These are phyloP conservation scores for Drosophila willistoni DNA, from an alignment of 1,140 invertebrate genomes.

Conservation along the genomic window DNA sequence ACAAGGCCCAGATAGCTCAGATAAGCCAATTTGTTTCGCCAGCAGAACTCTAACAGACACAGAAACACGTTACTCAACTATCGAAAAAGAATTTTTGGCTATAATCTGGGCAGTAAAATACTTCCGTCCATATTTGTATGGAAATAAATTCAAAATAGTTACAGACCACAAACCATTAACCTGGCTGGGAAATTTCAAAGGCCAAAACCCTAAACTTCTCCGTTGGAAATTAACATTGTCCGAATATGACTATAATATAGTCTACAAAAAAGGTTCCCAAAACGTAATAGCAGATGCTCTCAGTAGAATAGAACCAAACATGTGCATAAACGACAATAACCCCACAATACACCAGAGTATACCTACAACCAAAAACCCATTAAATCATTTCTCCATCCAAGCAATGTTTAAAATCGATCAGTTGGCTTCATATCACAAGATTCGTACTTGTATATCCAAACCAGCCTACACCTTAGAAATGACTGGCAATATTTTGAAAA, in stretches of 20 bases:
- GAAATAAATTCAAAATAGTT: not conserved
- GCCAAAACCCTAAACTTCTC: not conserved
- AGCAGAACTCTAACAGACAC: slow-evolving; percentile 15
- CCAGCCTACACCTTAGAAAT: not conserved
- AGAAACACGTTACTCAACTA: slow-evolving; percentile 16
- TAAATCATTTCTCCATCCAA: not conserved
- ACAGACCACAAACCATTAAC: not conserved
- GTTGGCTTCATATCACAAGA: not conserved
- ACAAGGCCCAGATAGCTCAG: not conserved
- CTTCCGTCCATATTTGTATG: not conserved
- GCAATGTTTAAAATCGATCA: no score
- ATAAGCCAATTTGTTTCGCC: slow-evolving; percentile 13
- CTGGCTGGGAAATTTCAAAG: not conserved
- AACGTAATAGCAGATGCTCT: no score
- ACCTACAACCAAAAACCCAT: not conserved
- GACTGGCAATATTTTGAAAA: not conserved
- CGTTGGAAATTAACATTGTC: slow-evolving; percentile 17
- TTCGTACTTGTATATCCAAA: not conserved
- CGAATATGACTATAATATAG: no score
- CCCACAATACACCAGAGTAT: not conserved
- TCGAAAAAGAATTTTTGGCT: slow-evolving; percentile 19
- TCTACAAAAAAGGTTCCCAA: no score
- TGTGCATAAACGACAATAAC: no score
- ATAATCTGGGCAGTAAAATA: slow-evolving; percentile 13
- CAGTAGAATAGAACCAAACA: no score